A percentile compares a stretch with the other conserved stretches of the same genome.
Conservation (phyloP, 92 coral and sea anemone genomes). For the Actinostola sp. region DNA sequence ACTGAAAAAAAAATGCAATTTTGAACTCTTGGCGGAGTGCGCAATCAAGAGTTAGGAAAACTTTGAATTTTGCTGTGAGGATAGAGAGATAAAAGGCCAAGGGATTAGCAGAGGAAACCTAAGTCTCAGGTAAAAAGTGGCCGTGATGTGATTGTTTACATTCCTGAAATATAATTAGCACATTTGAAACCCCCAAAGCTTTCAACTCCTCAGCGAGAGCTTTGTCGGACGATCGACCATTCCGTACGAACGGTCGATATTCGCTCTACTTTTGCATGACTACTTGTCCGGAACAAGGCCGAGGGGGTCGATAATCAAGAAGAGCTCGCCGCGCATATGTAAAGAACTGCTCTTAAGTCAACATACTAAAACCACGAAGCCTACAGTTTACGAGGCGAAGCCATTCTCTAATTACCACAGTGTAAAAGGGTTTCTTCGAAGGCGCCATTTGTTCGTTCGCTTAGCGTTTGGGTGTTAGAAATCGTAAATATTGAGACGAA, state of each 20-base stretch:
- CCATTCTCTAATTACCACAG: slow-evolving; percentile 25
- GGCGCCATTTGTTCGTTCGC: neutral
- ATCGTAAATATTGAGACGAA: neutral
- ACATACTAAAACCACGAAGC: neutral
- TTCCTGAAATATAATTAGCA: slow-evolving; percentile 67
- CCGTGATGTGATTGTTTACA: slow-evolving; percentile 68
- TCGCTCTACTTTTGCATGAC: neutral
- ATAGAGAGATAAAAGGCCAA: slow-evolving; percentile 1
- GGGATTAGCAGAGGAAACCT: slow-evolving; percentile 49
- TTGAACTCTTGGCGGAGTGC: slow-evolving; percentile 7
- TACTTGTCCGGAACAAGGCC: slow-evolving; percentile 22
- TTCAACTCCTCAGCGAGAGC: slow-evolving; percentile 5
- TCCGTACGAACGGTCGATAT: slow-evolving; percentile 19
- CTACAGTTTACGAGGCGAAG: slow-evolving; percentile 12
- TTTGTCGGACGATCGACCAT: slow-evolving; percentile 15
- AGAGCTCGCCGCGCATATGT: neutral
- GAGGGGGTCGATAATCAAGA: slow-evolving; percentile 13
- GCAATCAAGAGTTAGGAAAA: neutral
- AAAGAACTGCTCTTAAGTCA: slow-evolving; percentile 15
- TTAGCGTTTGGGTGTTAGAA: neutral
- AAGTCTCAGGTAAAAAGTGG: slow-evolving; percentile 36
- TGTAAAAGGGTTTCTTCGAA: slow-evolving; percentile 8
- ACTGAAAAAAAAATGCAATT: neutral
- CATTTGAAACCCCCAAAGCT: slow-evolving; percentile 37
- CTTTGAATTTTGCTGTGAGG: slow-evolving; percentile 1